phyloP scores from a whole-genome alignment of 2,113 vertebrate species.

The Pseudorasbora parva region DNA sequence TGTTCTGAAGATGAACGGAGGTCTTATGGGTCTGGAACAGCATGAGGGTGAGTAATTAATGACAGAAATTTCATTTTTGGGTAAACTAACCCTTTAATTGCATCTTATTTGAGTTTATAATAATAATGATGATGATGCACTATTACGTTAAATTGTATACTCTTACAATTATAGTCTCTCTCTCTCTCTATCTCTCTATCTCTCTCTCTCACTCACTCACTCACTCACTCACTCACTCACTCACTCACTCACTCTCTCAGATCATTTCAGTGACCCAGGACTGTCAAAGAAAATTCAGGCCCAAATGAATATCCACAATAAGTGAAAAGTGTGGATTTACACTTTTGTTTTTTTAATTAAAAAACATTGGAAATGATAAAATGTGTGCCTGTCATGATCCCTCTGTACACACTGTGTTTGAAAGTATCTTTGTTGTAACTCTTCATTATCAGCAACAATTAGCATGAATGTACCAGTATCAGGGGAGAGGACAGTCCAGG shows the following conservation, averaged over 20 bases:
- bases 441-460: conserved; percentile 49
- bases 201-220: too few species aligned
- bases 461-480: background rate
- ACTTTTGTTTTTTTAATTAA: background rate
- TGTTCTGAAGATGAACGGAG: too few species aligned
- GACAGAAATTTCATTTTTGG: too few species aligned
- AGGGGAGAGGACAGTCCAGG: conserved; percentile 17
- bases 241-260: conserved; percentile 56
- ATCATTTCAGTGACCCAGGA: conserved; percentile 73
- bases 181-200: conserved; percentile 18
- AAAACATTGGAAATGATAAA: background rate
- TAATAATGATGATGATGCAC: background rate
- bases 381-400: background rate
- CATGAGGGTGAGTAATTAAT: too few species aligned
- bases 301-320: conserved; percentile 52
- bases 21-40: too few species aligned
- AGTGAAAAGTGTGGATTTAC: conserved; percentile 25
- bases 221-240: too few species aligned
- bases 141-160: background rate
- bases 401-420: background rate
- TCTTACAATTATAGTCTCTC: background rate
- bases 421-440: background rate
- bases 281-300: conserved; percentile 52
- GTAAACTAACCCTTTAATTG: too few species aligned
- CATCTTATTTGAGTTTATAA: background rate